Conservation (phyloP, 1,140 invertebrate species). For the Bilobella aurantiaca region DNA sequence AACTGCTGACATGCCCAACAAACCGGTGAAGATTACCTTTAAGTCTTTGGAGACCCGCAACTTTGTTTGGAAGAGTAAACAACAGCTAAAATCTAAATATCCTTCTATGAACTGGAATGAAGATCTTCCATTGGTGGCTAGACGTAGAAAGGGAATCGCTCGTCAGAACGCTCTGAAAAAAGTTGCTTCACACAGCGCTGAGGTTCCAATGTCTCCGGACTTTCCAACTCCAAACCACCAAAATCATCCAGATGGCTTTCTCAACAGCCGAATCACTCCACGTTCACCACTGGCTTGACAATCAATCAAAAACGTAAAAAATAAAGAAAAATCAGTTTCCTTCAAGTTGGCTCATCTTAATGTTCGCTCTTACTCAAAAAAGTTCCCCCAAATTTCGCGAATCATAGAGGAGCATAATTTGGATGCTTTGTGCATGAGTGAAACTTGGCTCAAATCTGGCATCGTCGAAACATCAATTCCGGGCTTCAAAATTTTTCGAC, state of each 20-base stretch:
- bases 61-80: neutral
- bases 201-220: too few species aligned
- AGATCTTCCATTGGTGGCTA: neutral
- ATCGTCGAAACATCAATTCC: neutral
- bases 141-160: neutral
- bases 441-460: neutral
- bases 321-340: too few species aligned
- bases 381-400: neutral
- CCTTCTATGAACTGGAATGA: neutral
- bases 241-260: too few species aligned
- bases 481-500: neutral
- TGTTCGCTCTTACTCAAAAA: neutral
- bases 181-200: too few species aligned
- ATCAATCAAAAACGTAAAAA: neutral
- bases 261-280: too few species aligned
- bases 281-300: neutral
- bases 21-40: neutral
- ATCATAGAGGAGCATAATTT: neutral
- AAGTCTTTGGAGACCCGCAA: neutral
- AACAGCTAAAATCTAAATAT: neutral
- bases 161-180: neutral
- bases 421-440: neutral
- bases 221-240: too few species aligned
- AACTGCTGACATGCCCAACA: neutral
- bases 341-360: neutral